Evolutionary conservation across 2,797 vertebrate genomes (phyloP), one percentile per base, ranked within the genome.

Genomic region (Psittacula derbiana): DNA sequence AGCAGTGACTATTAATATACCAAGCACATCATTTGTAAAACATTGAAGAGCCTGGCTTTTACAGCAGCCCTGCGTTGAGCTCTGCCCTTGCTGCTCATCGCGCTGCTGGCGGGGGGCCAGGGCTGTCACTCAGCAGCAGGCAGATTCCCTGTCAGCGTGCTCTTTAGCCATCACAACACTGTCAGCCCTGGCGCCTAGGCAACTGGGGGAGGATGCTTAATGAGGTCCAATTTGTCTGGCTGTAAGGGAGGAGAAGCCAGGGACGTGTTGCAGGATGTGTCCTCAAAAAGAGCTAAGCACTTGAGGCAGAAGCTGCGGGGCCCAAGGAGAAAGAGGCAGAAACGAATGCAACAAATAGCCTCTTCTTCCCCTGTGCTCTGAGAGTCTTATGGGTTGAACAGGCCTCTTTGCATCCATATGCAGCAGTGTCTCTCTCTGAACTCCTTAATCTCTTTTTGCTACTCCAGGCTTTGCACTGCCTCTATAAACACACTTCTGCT

Each of bases 141-240:
- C 94, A 67, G 64, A 41, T 43, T 11, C 88, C 81, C n/a, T 52
- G 62, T 95, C 96, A 86, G 69, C 86, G 1, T 1, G 40, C 92
- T 91, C 96, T 57, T 73, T 11, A 79, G 82, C 90, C 92, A 73
- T 55, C 92, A 61, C 89, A 75, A 40, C 84, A 33, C 91, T 71
- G 96, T 75, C 95, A 93, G 82, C 62, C 81, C 92, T 96, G 96
- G 97, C 96, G 96, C 94, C 97, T 23, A 12, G 94, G 80, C 86
- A 93, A 58, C 74, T 18, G 86, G 14, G 87, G 93, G 92, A 95
- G 90, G 96, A 92, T 58, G 71, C 92, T 79, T 90, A 72, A 89
- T 79, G 40, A 47, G 84, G 90, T 64, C 92, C 92, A 80, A 74
- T 95, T 53, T 84, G 96, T 97, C 96, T 96, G 95, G 69, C 92